Conservation (phyloP, 1,140 invertebrate genomes). For the Brachionus rubens region DNA sequence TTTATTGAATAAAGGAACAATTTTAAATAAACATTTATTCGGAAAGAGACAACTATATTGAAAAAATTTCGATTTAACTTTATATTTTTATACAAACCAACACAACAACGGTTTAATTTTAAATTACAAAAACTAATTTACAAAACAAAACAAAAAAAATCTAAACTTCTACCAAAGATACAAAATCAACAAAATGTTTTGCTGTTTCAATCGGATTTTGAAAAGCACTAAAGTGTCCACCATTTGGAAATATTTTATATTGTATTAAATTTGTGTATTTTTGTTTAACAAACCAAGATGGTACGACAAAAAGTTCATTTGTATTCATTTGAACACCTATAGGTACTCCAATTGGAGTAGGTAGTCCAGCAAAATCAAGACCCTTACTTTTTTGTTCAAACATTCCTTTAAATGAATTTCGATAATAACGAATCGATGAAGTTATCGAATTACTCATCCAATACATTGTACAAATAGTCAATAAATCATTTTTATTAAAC, state of each 20-base stretch:
- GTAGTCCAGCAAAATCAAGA: conserved; percentile 52
- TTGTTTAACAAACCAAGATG: conserved; percentile 51
- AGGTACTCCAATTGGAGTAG: conserved; percentile 55
- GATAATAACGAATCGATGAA: conserved; percentile 72
- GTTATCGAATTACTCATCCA: conserved; percentile 75
- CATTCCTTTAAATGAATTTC: conserved; percentile 65
- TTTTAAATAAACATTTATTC: no score
- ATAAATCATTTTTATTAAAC: conserved; percentile 69
- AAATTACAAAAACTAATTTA: no score
- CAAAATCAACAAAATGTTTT: conserved; percentile 47
- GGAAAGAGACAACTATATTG: no score
- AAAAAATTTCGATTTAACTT: no score
- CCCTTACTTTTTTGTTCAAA: conserved; percentile 58
- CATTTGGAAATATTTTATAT: conserved; percentile 57
- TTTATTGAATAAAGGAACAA: no score
- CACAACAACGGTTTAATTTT: no score
- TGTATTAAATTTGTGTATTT: conserved; percentile 56
- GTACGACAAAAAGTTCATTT: conserved; percentile 54
- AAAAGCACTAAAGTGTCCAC: conserved; percentile 81
- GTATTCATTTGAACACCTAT: conserved; percentile 56
- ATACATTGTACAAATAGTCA: conserved; percentile 85
- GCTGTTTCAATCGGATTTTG: conserved; percentile 60
- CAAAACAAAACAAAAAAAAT: no score
- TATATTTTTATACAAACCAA: no score
- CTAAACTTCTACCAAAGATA: not conserved